Evolutionary conservation across 2,888 invertebrate species (phyloP).

Genomic region (Coremacera marginata): DNA sequence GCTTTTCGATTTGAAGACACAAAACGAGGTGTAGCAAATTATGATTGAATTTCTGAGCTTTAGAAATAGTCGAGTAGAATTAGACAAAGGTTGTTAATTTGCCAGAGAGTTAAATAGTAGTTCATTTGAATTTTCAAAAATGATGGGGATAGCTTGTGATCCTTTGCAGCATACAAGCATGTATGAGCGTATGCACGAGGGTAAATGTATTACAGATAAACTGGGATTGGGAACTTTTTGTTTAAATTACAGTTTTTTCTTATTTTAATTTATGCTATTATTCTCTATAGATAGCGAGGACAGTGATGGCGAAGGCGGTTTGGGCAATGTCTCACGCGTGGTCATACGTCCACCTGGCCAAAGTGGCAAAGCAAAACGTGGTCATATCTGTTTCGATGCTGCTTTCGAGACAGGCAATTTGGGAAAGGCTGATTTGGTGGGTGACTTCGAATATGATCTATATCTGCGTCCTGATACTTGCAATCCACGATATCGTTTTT

Average conservation of each 20-base stretch:
- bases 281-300: conserved; percentile 83
- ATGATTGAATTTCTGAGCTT: conserved; percentile 3
- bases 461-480: conserved; percentile 97
- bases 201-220: conserved; percentile 56
- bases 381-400: conserved; percentile 96
- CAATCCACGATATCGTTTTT: conserved; percentile 90
- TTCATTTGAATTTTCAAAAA: conserved; percentile 50
- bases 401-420: conserved; percentile 97
- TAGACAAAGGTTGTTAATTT: not conserved
- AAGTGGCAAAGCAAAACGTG: conserved; percentile 95
- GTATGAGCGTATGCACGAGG: conserved; percentile 73
- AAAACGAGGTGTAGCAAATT: conserved; percentile 4
- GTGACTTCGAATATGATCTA: conserved; percentile 95
- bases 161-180: conserved; percentile 76
- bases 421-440: conserved; percentile 93
- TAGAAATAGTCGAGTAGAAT: conserved; percentile 15
- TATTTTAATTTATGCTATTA: not conserved
- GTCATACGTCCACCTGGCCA: conserved; percentile 92
- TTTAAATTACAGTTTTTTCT: not conserved
- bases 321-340: conserved; percentile 91
- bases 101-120: not conserved
- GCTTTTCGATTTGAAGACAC: conserved; percentile 7
- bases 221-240: not conserved
- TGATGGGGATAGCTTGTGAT: conserved; percentile 68
- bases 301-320: conserved; percentile 92